Evolutionary conservation across 2,797 vertebrate species (phyloP), one percentile per base, ranked within the genome.

Genomic region (Craterocephalus amniculus): DNA sequence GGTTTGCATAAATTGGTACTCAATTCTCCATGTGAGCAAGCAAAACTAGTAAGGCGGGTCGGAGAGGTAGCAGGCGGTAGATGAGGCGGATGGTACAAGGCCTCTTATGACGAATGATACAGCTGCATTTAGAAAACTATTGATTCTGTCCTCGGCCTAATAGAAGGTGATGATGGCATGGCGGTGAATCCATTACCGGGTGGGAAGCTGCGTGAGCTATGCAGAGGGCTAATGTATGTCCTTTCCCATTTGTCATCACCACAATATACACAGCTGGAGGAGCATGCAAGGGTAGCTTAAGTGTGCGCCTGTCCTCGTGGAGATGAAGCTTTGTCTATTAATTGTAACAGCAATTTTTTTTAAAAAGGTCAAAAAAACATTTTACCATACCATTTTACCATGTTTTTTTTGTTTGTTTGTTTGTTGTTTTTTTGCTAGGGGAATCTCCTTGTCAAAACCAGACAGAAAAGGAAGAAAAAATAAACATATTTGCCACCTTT

Each of bases 91-190:
- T 58, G 40, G 67, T 61, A 71, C 71, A 9, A 56, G 67, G 78
- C 78, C 76, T 88, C 75, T 88, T 90, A 91, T 92, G 87, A 93
- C 90, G 84, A 91, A 92, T 87, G 86, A 91, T 90, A 90, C 89
- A 51, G 72, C 83, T 83, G 82, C 87, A 90, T 94, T 94, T 91
- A 90, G 88, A 93, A 93, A 92, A 90, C 85, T 93, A 95, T 94
- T 64, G 92, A 94, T 94, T 93, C 84, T 83, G 80, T 90, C 87
- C 82, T 55, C 61, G 67, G 83, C 79, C 87, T 92, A 91, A 93
- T 89, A 93, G 85, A 92, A 90, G 91, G 80, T 86, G 90, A 93
- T 94, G 92, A 94, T 93, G 90, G 91, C 82, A 86, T 64, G 48
- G 83, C 89, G 91, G 91, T 92, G 90, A 93, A 93, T 92, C 90